Evolutionary conservation across 2,113 vertebrate genomes (phyloP).

Genomic region (Gallinago media): DNA sequence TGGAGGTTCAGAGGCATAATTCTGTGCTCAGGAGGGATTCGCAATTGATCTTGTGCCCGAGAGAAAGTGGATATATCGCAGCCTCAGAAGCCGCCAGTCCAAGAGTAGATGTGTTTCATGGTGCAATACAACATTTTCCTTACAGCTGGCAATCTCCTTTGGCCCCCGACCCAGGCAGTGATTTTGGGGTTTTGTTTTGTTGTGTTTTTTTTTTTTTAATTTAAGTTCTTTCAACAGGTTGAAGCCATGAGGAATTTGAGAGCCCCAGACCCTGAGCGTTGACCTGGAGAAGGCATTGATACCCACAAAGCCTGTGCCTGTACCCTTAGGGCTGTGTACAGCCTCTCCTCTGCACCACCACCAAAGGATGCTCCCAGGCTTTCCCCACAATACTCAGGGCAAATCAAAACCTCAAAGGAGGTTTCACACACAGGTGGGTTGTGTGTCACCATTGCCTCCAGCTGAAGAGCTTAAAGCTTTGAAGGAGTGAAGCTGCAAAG

Average conservation of each 20-base stretch:
- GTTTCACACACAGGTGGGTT: background rate
- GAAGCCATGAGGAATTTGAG: background rate
- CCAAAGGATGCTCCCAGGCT: background rate
- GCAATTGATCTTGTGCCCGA: background rate
- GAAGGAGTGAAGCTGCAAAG: background rate
- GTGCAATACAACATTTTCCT: background rate
- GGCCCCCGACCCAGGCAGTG: background rate
- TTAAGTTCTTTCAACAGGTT: background rate
- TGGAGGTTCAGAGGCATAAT: background rate
- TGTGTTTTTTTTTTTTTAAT: background rate
- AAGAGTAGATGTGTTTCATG: background rate
- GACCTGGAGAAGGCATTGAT: background rate
- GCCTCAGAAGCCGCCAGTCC: background rate
- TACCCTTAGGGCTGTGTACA: rapidly evolving
- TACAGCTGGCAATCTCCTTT: background rate
- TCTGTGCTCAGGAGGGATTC: background rate
- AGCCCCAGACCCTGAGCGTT: background rate
- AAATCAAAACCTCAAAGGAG: background rate
- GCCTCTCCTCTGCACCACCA: background rate
- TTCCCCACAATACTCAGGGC: background rate
- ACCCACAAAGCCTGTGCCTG: rapidly evolving
- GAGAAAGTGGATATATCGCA: background rate
- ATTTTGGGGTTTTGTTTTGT: background rate
- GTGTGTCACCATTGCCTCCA: background rate
- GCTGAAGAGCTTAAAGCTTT: background rate